Base-by-base conservation (phyloP, 2,888 invertebrate genomes). In the Camponotus fellah region DNA sequence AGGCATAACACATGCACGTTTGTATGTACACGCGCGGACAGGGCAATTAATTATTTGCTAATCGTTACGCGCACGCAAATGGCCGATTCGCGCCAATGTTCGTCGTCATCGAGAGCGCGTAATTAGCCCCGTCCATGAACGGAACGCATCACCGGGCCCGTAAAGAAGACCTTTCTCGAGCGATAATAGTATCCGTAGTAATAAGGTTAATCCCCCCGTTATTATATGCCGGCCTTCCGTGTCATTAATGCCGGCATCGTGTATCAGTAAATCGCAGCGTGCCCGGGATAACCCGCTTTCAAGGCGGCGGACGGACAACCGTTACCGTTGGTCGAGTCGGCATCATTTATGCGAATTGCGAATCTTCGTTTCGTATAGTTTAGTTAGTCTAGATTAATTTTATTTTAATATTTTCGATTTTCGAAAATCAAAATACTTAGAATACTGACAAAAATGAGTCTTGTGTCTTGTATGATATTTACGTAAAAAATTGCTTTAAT, bases 31-130 rank as follows among this genome's bases (percentile, higher is more conserved):
- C 83, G 77, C 75, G 82, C 74, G 49, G 49, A 49, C 49, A 49
- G n/a, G 40, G 71, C 84, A 84, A 84, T 84, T 86, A 84, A 81
- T 81, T 84, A 76, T 81, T 84, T 76, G 69, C 85, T 74, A 84
- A 80, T 80, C 68, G 74, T 80, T 60, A 71, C 60, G 60, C 43
- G 60, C 71, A 60, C 79, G 79, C 79, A 69, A 65, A 79, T 46
- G 46, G 26, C 21, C 60, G 46, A 75, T 46, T 17, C 66, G 34
- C 66, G 56, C 60, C 60, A 56, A 32, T 53, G 37, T 65, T 40
- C 56, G 66, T 14, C 68, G 58, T 69, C 58, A 60, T 79, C 69
- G 69, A 60, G 14, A 43, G 14, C 32, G 60, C 58, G 46, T 80
- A 80, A 80, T 80, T 80, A 71, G 71, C 37, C 21, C 14, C 37